Base-by-base conservation (phyloP, 2,888 invertebrate species). In the Drosophila limbata region DNA sequence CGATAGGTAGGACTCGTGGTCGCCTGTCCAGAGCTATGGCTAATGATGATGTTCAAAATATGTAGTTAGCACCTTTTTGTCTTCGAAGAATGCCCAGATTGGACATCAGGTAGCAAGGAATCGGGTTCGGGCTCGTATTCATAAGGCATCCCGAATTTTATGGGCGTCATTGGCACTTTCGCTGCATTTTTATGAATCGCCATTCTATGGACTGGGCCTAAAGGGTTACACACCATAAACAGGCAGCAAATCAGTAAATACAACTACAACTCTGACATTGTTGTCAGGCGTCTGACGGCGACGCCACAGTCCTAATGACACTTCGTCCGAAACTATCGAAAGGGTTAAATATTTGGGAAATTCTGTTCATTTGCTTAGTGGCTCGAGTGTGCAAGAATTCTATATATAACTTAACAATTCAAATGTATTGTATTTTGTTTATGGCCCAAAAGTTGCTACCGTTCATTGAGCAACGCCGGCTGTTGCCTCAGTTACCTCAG, bases 241-340 rank as follows among this genome's bases (percentile, higher is more conserved):
- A 19, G 35, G 19, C 55, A 65, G 13, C 48, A 60, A 60, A 69
- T 64, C 63, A 62, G 28, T 39, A 51, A 62, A 19, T 39, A 51
- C 44, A 35, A 68, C 72, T 62, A 44, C 21, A 33, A 59, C 61
- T 39, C 37, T 48, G 65, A 44, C 76, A 63, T 73, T 69, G 64
- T 67, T 70, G 40, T 52, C 57, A 79, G 76, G 79, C 81, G 70
- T 69, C 69, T 67, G 60, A 56, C 69, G 44, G 44, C 55, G 90
- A 88, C 90, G 90, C 90, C 90, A 90, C 80, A 66, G 50, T 69
- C 77, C 80, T 90, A 90, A 90, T 89, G 85, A 75, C 76, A 64
- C 68, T 82, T 73, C 76, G 59, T 28, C 48, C 47, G 73, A 69
- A 78, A 10, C 57, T 51, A 70, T 8, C 66, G 68, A 84, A 85